These are phyloP conservation scores for Gastracanthus pulcherrimus DNA, from an alignment of 2,888 invertebrate genomes.

Conservation along the genomic window DNA sequence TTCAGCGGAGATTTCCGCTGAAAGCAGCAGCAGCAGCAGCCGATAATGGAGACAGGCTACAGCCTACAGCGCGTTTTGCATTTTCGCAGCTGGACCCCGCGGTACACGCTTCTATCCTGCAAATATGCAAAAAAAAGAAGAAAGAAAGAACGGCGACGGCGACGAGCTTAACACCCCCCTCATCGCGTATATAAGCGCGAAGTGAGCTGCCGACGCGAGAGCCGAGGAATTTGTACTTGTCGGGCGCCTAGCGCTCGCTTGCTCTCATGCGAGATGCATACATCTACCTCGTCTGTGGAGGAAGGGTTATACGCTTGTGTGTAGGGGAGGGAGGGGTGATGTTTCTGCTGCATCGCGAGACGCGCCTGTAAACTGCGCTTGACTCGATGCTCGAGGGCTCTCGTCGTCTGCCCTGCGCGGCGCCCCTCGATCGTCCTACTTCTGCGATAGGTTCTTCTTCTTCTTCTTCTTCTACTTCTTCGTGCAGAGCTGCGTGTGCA, in stretches of 20 bases:
- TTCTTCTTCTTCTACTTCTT: too few species aligned
- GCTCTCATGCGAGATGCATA: constrained; percentile 70
- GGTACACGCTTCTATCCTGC: constrained; percentile 1
- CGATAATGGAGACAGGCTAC: constrained; percentile 48
- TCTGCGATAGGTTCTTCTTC: not conserved
- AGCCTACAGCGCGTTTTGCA: not conserved
- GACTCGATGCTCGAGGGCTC: constrained; percentile 45
- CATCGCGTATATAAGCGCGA: not conserved
- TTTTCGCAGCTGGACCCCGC: constrained; percentile 11
- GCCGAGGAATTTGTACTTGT: constrained; percentile 70
- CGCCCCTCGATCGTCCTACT: not conserved
- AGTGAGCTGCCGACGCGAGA: constrained; percentile 57
- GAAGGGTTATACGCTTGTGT: too few species aligned
- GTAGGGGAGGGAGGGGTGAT: too few species aligned
- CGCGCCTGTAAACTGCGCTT: not conserved
- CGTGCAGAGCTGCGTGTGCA: not conserved
- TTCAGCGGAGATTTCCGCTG: constrained; percentile 56
- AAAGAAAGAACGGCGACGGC: too few species aligned
- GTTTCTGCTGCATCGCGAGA: too few species aligned
- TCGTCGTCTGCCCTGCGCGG: not conserved
- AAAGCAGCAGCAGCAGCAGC: too few species aligned
- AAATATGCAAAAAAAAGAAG: constrained; percentile 41
- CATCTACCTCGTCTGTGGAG: constrained; percentile 62
- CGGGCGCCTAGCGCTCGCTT: constrained; percentile 69
- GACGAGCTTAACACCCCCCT: too few species aligned